Percentiles rank a stretch among this genome's conserved stretches.
Evolutionary conservation across 2,888 invertebrate species (phyloP).

Genomic region (Lithophane ornitopus): DNA sequence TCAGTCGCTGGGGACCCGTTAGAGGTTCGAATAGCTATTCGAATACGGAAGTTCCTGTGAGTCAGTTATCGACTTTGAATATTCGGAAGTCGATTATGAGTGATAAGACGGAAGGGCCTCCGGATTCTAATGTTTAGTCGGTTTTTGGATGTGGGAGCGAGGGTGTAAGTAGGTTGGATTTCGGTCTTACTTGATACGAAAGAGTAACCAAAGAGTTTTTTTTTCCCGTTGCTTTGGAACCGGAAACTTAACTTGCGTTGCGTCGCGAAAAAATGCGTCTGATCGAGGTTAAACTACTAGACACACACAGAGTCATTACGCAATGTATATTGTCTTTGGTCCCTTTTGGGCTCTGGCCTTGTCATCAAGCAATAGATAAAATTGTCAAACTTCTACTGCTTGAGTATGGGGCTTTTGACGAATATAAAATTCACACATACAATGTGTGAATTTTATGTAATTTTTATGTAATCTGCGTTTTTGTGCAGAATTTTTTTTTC

Average conservation of each 20-base stretch:
- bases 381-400: too few relatives aligned
- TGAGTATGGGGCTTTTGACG: too few relatives aligned
- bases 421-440: too few relatives aligned
- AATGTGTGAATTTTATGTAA: background rate
- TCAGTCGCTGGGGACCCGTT: slow-evolving; percentile 88
- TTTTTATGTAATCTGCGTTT: too few relatives aligned
- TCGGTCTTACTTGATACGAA: background rate
- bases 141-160: slow-evolving; percentile 36
- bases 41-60: slow-evolving; percentile 79
- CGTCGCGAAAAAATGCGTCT: background rate
- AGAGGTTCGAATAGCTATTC: slow-evolving; percentile 89
- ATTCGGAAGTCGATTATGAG: slow-evolving; percentile 73
- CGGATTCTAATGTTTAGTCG: slow-evolving; percentile 78
- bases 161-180: background rate
- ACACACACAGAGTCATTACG: too few relatives aligned
- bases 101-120: slow-evolving; percentile 71
- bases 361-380: too few relatives aligned
- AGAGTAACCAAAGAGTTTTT: background rate
- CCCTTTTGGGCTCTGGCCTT: too few relatives aligned
- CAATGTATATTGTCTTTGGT: too few relatives aligned
- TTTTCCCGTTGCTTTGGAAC: background rate
- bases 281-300: background rate
- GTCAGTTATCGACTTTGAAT: slow-evolving; percentile 85
- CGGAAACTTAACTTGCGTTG: background rate
- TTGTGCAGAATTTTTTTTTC: too few relatives aligned